Evolutionary conservation across 2,113 vertebrate species (phyloP), one percentile per base, ranked within the genome.

Genomic region (Perca schrenkii): DNA sequence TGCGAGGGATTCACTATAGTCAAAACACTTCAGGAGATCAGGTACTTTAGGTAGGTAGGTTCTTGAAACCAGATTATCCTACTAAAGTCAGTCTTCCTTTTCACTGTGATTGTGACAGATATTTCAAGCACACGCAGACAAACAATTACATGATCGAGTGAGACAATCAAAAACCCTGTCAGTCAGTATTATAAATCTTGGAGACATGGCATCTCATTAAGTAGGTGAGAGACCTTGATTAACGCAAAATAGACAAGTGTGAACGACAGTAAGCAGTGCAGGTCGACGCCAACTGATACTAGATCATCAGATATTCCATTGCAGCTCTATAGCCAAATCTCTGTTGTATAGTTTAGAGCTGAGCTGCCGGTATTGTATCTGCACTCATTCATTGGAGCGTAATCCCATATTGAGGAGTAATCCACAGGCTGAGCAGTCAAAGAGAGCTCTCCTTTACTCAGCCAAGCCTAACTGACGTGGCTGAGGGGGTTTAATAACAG

Each of bases 401-500:
- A 94, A 95, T 94, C 91, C 93, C 93, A 93, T 90, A 94, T 92
- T 92, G 92, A 94, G 91, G 92, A 92, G 93, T 93, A 87, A 94
- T 92, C 92, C 89, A 92, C 83, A 80, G 90, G 83, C 85, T 93
- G 87, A 90, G 87, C 85, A 91, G 91, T 90, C 90, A 89, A 91
- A 93, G 90, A 84, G 83, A 88, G 86, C 77, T 50, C 91, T 86
- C 75, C 91, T 88, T 82, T 82, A 90, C n/a, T 74, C 89, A 94
- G 84, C 80, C 88, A 84, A 88, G 89, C 92, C 83, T 84, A 86
- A 92, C 91, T 83, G 74, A 86, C 87, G 79, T 87, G 77, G 77
- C 72, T 79, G 80, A 70, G 80, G 79, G 89, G 88, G 73, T 91
- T 90, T 91, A 43, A 11, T 83, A 68, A 8, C 60, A 46, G 63